Evolutionary conservation across 2,888 invertebrate species (phyloP).

Genomic region (Diplolepis rosae): DNA sequence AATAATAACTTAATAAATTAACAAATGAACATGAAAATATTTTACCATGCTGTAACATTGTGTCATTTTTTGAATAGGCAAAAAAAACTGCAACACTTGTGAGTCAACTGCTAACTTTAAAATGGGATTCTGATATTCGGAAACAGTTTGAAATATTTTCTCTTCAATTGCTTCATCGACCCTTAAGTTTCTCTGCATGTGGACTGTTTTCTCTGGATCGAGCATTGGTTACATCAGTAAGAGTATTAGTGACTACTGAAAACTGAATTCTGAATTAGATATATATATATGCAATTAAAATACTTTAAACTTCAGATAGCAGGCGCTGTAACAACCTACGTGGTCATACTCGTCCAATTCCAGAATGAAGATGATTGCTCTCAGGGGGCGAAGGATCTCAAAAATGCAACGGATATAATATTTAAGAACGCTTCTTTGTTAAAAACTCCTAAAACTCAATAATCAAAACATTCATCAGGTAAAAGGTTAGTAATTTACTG

Average conservation of each 20-base stretch:
- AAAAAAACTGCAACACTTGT: slow-evolving; percentile 74
- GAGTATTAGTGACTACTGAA: not conserved
- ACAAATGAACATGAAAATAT: not conserved
- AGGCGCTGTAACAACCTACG: slow-evolving; percentile 78
- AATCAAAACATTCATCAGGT: too few relatives aligned
- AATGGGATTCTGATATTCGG: slow-evolving; percentile 67
- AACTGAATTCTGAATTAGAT: not conserved
- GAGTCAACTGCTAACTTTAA: slow-evolving; percentile 71
- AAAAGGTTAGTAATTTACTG: too few relatives aligned
- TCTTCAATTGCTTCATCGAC: slow-evolving; percentile 76
- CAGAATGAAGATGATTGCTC: slow-evolving; percentile 76
- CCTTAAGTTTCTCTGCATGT: slow-evolving; percentile 77
- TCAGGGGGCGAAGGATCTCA: too few relatives aligned
- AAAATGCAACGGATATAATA: not conserved
- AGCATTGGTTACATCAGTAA: slow-evolving; percentile 77
- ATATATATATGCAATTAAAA: not conserved
- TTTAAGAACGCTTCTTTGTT: too few relatives aligned
- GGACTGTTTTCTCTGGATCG: slow-evolving; percentile 78
- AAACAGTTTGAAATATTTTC: slow-evolving; percentile 78
- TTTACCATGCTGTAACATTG: not conserved
- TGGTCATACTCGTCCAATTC: slow-evolving; percentile 78
- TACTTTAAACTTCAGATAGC: slow-evolving; percentile 72
- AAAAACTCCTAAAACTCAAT: too few relatives aligned
- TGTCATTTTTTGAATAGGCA: slow-evolving; percentile 63
- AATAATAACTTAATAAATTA: not conserved